Conservation (phyloP, 2,888 invertebrate genomes). For the Nycteola revayana region DNA sequence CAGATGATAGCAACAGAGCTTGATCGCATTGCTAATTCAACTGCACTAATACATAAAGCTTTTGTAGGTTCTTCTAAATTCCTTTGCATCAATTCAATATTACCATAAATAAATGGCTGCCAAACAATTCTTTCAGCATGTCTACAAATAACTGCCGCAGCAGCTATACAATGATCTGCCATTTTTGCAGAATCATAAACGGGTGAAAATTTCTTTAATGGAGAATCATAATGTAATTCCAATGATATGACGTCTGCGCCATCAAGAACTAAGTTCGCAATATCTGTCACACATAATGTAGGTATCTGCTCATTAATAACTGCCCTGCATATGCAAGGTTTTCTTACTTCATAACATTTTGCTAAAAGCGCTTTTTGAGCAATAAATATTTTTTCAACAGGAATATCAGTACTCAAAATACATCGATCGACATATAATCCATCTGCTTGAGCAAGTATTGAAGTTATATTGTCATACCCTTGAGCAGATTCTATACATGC, state of each 20-base stretch:
- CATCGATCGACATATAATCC: constrained; percentile 94
- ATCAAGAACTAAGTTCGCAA: constrained; percentile 95
- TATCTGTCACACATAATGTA: constrained; percentile 89
- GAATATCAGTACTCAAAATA: constrained; percentile 92
- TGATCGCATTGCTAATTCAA: constrained; percentile 64
- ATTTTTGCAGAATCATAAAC: constrained; percentile 59
- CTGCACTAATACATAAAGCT: constrained; percentile 77
- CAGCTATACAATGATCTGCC: constrained; percentile 86
- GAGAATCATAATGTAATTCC: constrained; percentile 81
- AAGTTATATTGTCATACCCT: constrained; percentile 83
- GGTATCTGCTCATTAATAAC: constrained; percentile 92
- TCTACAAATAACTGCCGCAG: constrained; percentile 88
- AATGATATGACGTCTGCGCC: constrained; percentile 94
- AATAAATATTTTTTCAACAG: constrained; percentile 92
- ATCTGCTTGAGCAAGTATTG: constrained; percentile 89
- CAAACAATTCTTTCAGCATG: constrained; percentile 94
- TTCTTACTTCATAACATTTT: constrained; percentile 91
- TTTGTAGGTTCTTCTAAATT: constrained; percentile 78
- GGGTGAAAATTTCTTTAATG: constrained; percentile 56
- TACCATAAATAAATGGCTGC: constrained; percentile 89
- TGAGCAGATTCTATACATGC: constrained; percentile 61
- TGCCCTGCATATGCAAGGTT: constrained; percentile 94
- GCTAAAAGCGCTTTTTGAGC: constrained; percentile 94
- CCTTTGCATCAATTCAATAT: constrained; percentile 83
- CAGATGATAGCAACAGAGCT: constrained; percentile 84